phyloP scores from a whole-genome alignment of 23 tunicate genomes.

The Ciona savignyi region DNA sequence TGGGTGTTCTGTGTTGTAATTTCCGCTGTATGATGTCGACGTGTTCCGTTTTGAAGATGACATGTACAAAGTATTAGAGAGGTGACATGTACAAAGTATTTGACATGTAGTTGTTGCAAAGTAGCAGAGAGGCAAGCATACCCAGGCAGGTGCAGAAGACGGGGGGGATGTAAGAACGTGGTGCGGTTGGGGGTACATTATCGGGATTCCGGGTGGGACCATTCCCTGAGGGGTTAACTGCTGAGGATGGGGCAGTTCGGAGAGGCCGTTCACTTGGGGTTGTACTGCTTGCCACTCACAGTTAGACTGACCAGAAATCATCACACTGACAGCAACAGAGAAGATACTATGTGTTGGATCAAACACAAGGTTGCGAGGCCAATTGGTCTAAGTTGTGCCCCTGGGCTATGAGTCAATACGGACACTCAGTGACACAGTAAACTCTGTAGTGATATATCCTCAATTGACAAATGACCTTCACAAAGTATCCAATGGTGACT shows the following conservation, averaged over 20 bases:
- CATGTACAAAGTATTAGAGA: background rate
- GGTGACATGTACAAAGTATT: background rate
- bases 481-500: background rate
- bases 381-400: background rate
- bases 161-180: background rate
- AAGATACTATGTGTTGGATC: background rate
- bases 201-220: conserved; percentile 30
- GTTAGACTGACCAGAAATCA: conserved; percentile 17
- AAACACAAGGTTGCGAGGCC: background rate
- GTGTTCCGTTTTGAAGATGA: background rate
- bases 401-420: background rate
- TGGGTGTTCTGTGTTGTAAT: background rate
- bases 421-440: background rate
- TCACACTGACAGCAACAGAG: background rate
- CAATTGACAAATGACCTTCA: too few relatives aligned
- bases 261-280: background rate
- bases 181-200: conserved; percentile 15
- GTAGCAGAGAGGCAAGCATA: too few relatives aligned
- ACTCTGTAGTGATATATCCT: background rate
- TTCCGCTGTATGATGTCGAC: background rate
- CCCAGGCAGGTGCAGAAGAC: conserved; percentile 10
- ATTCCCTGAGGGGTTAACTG: conserved; percentile 5
- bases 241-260: background rate
- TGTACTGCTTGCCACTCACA: conserved; percentile 16
- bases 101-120: too few relatives aligned